A percentile compares a stretch with the other conserved stretches of the same genome.
Evolutionary conservation across 2,113 vertebrate genomes (phyloP).

Genomic region (Etia nguti): DNA sequence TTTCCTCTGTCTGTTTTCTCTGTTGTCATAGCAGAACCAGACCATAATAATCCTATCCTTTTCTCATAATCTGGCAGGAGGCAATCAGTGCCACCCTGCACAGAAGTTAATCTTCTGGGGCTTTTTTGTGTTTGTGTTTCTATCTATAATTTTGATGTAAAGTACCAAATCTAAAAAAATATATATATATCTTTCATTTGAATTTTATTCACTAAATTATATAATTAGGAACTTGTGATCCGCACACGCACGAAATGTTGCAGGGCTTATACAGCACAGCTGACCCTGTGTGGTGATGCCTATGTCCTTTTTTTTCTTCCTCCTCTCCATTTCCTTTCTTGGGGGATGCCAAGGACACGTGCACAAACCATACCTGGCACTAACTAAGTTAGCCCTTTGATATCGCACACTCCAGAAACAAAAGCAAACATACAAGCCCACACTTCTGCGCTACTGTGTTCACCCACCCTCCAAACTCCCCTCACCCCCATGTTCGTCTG

Average conservation of each 20-base stretch:
- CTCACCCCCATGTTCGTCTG: not conserved
- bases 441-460: not conserved
- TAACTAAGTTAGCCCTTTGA: slow-evolving; percentile 19
- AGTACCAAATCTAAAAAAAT: not conserved
- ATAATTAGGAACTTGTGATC: not conserved
- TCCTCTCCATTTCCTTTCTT: not conserved
- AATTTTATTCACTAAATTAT: not conserved
- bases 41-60: slow-evolving; percentile 68
- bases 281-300: not conserved
- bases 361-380: slow-evolving; percentile 25
- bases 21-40: slow-evolving; percentile 68
- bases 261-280: not conserved
- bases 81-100: slow-evolving; percentile 40
- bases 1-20: slow-evolving; percentile 68
- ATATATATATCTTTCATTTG: not conserved
- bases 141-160: not conserved
- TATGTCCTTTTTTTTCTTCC: not conserved
- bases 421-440: slow-evolving; percentile 20
- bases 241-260: not conserved
- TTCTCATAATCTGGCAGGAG: slow-evolving; percentile 55
- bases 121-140: slow-evolving; percentile 7
- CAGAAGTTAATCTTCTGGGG: slow-evolving; percentile 25
- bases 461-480: slow-evolving; percentile 28
- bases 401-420: slow-evolving; percentile 16
- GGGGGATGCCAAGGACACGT: not conserved